A percentile compares a stretch with the other conserved stretches of the same genome.
Evolutionary conservation across 2,888 invertebrate genomes (phyloP).

Genomic region (Tridacna crocea): DNA sequence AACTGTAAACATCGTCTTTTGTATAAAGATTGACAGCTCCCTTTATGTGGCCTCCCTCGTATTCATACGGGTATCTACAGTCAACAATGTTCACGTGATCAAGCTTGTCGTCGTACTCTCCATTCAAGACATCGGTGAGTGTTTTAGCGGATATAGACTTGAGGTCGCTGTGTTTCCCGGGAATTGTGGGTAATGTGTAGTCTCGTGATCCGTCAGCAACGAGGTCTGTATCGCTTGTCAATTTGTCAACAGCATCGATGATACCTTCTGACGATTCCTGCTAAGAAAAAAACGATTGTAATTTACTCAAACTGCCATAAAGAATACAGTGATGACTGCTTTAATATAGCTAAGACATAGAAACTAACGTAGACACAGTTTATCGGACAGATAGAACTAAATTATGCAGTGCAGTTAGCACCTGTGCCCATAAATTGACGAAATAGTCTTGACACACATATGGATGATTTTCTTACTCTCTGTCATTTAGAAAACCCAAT

Average conservation of each 20-base stretch:
- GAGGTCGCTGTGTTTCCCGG: conserved; percentile 75
- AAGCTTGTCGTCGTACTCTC: conserved; percentile 32
- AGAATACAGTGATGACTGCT: background rate
- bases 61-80: conserved; percentile 57
- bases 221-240: conserved; percentile 41
- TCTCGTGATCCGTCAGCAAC: conserved; percentile 54
- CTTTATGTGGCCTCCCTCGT: conserved; percentile 56
- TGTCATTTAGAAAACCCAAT: too few relatives aligned
- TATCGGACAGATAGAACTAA: too few relatives aligned
- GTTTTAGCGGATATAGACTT: conserved; percentile 75
- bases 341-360: background rate
- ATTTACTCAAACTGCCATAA: background rate
- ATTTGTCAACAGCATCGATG: conserved; percentile 53
- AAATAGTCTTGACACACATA: too few relatives aligned
- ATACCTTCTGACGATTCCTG: background rate
- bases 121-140: conserved; percentile 42
- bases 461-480: too few relatives aligned
- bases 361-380: background rate
- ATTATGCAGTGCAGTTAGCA: too few relatives aligned
- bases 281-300: background rate
- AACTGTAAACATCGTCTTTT: conserved; percentile 42
- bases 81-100: conserved; percentile 46
- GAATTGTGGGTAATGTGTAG: conserved; percentile 72
- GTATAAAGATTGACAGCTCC: conserved; percentile 61
- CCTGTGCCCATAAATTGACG: too few relatives aligned